Evolutionary conservation across 1,140 invertebrate genomes (phyloP), one percentile per base, ranked within the genome.

Genomic region (Macrocentrus cingulum): DNA sequence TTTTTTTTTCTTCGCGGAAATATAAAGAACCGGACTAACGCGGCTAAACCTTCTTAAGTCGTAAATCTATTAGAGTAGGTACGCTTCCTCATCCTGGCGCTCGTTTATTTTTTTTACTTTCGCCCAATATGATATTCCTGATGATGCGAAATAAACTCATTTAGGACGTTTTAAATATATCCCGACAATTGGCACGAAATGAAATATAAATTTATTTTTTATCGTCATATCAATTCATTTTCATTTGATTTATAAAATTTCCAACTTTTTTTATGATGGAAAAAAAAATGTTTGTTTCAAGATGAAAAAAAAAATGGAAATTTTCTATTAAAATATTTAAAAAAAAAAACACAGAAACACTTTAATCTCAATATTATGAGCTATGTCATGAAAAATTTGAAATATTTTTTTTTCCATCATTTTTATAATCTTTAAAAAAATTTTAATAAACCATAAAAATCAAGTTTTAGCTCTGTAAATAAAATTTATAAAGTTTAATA

Each of bases 1-100:
- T n/a, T n/a, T n/a, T n/a, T n/a, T n/a, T n/a, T n/a, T n/a, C n/a
- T 55, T 66, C 66, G 65, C 75, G 77, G 77, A 79, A 80, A 80
- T 80, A 80, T 78, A 77, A 79, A 80, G 76, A 80, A 77, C 74
- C 70, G 71, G 72, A 71, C 70, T 76, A 77, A 79, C 74, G 69
- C 69, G 68, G 68, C 70, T 80, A 79, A 80, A 79, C 73, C 75
- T 72, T 74, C 74, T 79, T 79, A 78, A 65, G 66, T 69, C 68
- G 65, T 80, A 80, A 80, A 79, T 78, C 75, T 74, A 76, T 80
- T 79, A 79, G 67, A 70, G 67, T 62, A 67, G 66, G 68, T 73
- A 71, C 71, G 70, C 71, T 62, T 60, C 51, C 34, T 19, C 20
- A 23, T 45, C 34, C 0, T 19, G 20, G 41, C 41, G 19, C 45